Evolutionary conservation across 2,888 invertebrate species (phyloP).

Genomic region (Rugalucina vietnamica): DNA sequence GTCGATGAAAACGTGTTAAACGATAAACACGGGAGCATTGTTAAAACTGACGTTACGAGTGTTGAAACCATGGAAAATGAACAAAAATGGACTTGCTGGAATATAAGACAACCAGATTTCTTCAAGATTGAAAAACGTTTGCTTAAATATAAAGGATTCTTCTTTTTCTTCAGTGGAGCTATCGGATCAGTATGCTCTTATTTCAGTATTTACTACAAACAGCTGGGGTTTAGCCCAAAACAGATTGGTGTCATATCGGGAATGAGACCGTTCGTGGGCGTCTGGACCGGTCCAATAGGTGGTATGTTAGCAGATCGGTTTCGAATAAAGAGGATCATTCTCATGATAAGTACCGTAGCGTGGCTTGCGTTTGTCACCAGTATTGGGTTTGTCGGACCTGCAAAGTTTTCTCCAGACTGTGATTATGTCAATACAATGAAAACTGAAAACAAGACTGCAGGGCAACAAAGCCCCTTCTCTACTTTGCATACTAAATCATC

Average conservation of each 20-base stretch:
- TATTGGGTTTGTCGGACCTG: constrained; percentile 64
- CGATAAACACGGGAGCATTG: too few species aligned
- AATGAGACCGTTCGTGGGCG: constrained; percentile 63
- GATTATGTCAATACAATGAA: constrained; percentile 40
- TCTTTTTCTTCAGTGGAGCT: constrained; percentile 65
- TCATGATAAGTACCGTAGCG: constrained; percentile 59
- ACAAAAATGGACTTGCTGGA: constrained; percentile 12
- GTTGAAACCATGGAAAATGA: too few species aligned
- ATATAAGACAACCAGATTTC: constrained; percentile 10
- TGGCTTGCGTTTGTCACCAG: constrained; percentile 63
- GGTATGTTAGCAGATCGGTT: constrained; percentile 64
- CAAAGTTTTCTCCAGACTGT: constrained; percentile 48
- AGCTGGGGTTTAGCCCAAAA: constrained; percentile 66
- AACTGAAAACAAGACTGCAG: neutral
- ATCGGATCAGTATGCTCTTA: constrained; percentile 66
- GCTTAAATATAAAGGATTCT: constrained; percentile 64
- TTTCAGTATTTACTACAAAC: constrained; percentile 66
- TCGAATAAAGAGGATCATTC: constrained; percentile 57
- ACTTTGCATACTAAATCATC: constrained; percentile 22
- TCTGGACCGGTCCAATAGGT: constrained; percentile 65
- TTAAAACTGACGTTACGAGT: too few species aligned
- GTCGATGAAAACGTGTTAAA: too few species aligned
- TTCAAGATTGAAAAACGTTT: constrained; percentile 51
- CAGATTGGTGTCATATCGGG: constrained; percentile 67
- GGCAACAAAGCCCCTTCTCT: neutral